These are phyloP conservation scores for Tipula confusa DNA, from an alignment of 2,888 invertebrate genomes.

Conservation along the genomic window DNA sequence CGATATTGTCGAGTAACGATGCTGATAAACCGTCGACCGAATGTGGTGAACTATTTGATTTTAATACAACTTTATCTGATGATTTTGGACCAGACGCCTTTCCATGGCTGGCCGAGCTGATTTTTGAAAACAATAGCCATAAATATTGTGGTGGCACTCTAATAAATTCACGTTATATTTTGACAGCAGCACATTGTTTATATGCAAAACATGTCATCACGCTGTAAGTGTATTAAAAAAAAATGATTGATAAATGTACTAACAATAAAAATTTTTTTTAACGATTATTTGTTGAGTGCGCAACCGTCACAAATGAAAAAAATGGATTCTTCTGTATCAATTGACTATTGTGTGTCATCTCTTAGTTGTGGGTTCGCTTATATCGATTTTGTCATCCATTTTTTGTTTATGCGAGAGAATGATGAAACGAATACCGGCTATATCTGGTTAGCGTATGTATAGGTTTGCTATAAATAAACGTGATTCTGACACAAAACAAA, in stretches of 20 bases:
- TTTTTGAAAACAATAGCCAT: not conserved
- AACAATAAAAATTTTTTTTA: not conserved
- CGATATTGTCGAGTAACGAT: not conserved
- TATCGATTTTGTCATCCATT: not conserved
- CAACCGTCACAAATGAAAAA: not conserved
- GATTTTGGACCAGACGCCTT: not conserved
- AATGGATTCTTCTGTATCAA: not conserved
- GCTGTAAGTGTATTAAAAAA: not conserved
- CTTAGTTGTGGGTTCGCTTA: not conserved
- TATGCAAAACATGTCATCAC: not conserved
- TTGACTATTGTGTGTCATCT: not conserved
- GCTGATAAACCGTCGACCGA: not conserved
- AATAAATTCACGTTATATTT: constrained; percentile 60
- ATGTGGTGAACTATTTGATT: not conserved
- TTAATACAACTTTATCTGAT: not conserved
- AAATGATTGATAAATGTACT: not conserved
- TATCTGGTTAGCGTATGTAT: not conserved
- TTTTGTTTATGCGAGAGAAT: too few species aligned
- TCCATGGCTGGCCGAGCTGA: not conserved
- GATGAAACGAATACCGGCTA: too few species aligned
- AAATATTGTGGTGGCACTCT: constrained; percentile 66
- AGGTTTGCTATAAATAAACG: not conserved
- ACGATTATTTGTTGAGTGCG: not conserved
- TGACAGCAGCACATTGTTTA: constrained; percentile 61
- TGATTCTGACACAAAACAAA: not conserved